A percentile compares a stretch with the other conserved stretches of the same genome.
phyloP scores from a whole-genome alignment of 2,113 vertebrate genomes.

The Mustelus asterias region DNA sequence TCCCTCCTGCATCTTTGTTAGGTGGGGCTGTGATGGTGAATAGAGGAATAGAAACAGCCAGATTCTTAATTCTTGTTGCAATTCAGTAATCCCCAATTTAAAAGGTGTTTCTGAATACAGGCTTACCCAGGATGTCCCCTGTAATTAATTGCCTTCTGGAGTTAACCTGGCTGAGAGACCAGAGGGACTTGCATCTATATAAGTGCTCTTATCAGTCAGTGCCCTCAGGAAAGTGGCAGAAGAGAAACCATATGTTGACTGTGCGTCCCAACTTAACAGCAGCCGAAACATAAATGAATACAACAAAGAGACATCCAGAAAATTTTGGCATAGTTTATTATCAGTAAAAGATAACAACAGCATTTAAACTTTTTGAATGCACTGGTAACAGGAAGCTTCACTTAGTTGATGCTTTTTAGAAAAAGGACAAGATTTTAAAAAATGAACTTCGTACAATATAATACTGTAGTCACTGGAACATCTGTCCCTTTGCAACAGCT shows the following conservation, averaged over 20 bases:
- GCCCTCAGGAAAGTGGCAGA: neutral
- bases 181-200: too few species aligned
- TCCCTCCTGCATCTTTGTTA: neutral
- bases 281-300: neutral
- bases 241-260: neutral
- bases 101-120: neutral
- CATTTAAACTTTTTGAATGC: neutral
- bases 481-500: neutral
- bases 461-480: neutral
- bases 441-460: neutral
- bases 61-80: neutral
- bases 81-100: neutral
- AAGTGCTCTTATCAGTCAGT: neutral
- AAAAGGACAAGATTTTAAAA: neutral
- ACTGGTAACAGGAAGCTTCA: neutral
- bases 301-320: neutral
- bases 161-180: neutral
- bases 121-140: neutral
- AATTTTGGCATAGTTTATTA: slow-evolving; percentile 29
- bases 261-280: neutral
- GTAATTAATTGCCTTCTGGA: neutral
- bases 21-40: neutral
- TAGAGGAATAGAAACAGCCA: neutral
- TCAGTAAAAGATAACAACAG: slow-evolving; percentile 12
- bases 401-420: neutral